Conservation (phyloP, 2,888 invertebrate genomes). For the Muschampia plurimacula region DNA sequence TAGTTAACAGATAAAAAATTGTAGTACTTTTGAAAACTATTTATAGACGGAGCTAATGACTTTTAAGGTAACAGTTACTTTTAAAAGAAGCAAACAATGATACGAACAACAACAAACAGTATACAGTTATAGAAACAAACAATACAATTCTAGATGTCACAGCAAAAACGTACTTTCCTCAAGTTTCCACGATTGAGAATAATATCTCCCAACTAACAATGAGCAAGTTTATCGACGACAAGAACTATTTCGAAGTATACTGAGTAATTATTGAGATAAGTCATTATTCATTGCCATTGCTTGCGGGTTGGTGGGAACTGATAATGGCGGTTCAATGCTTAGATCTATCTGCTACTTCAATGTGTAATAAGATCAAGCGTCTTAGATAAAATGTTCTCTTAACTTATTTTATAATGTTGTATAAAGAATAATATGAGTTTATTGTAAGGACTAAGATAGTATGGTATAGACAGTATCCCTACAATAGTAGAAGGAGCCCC, state of each 20-base stretch:
- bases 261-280: conserved; percentile 25
- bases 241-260: conserved; percentile 13
- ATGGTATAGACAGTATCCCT: too few relatives aligned
- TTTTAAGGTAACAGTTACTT: neutral
- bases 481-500: too few relatives aligned
- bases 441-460: too few relatives aligned
- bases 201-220: conserved; percentile 26
- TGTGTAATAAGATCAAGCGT: neutral
- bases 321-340: neutral
- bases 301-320: conserved; percentile 25
- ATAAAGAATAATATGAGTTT: too few relatives aligned
- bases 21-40: too few relatives aligned
- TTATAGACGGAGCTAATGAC: too few relatives aligned
- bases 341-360: conserved; percentile 1
- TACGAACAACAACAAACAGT: neutral
- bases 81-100: neutral
- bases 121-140: conserved; percentile 21
- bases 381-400: too few relatives aligned
- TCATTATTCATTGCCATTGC: conserved; percentile 19
- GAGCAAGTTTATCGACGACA: conserved; percentile 3
- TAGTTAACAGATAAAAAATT: too few relatives aligned
- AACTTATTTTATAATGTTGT: too few relatives aligned
- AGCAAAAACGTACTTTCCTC: conserved; percentile 36
- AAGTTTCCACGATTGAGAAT: conserved; percentile 36
- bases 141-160: conserved; percentile 26